Base-by-base conservation (phyloP, 2,113 vertebrate genomes). In the Triplophysa dalaica region DNA sequence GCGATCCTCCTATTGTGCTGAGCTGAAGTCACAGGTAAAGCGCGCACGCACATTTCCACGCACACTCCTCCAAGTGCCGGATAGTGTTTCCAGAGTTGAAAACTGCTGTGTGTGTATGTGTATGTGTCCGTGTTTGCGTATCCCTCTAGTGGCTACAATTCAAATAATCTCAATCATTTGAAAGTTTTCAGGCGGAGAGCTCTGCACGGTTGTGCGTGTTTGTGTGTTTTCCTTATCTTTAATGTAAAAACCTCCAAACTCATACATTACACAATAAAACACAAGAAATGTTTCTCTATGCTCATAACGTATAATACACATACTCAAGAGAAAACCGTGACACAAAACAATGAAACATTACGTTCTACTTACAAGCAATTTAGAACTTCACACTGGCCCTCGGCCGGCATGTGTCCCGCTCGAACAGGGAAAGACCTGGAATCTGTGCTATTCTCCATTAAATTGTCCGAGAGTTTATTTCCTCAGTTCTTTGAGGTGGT, bases 81-180 rank as follows among this genome's bases (percentile, higher is more conserved):
- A 92, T 91, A 89, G 85, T 90, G 89, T 90, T 91, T 90, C 85
- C 83, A 64, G 88, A 87, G 83, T 90, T 89, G 86, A 77, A 88
- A 93, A 88, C 92, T 93, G 92, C 94, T 92, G 89, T 94, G 93
- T 95, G 93, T 94, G 94, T n/a, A 54, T 11, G 54, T 8, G 70
- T 5, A 16, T 1, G 81, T 13, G 77, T 33, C 70, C 8, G 67
- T 16, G 95, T 91, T 89, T 93, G 93, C 94, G 94, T 94, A 94
- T 96, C 96, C 97, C 96, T 96, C 97, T 97, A 94, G 96, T 89
- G 97, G 97, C 89, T 92, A 91, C 85, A 92, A 93, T 93, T 92
- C 85, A 93, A 91, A 92, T 87, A 89, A 89, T 89, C 87, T 43
- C 38, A 80, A 52, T 72, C 69, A 54, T 78, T 68, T 60, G 62